Evolutionary conservation across 37 sponge, comb jelly and placozoan species (phyloP).

Genomic region (Spongia lamella): DNA sequence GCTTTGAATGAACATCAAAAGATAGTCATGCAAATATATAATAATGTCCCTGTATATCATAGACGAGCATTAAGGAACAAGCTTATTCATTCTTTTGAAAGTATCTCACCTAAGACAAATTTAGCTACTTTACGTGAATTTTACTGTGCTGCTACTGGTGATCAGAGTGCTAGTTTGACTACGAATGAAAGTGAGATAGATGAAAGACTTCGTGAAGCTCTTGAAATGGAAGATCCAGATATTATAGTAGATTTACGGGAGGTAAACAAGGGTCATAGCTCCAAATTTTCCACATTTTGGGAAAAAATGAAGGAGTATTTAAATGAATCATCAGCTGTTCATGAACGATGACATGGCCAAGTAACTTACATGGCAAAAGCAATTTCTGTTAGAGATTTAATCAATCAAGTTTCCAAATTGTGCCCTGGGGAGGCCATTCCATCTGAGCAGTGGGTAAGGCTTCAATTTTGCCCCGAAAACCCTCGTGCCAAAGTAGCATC

Average conservation of each 20-base stretch:
- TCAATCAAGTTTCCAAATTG: slow-evolving; percentile 19
- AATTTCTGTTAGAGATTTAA: slow-evolving; percentile 29
- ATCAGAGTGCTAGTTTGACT: slow-evolving; percentile 14
- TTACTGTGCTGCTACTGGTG: slow-evolving; percentile 26
- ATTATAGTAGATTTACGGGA: slow-evolving; percentile 35
- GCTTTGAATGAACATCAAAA: slow-evolving; percentile 27
- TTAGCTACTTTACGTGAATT: slow-evolving; percentile 12
- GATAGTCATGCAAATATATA: slow-evolving; percentile 16
- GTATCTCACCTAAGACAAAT: slow-evolving; percentile 10
- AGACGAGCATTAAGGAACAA: slow-evolving; percentile 22
- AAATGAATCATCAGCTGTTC: slow-evolving; percentile 25
- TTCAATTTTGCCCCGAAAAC: slow-evolving; percentile 23
- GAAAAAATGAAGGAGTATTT: slow-evolving; percentile 9
- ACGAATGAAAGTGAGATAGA: slow-evolving; percentile 20
- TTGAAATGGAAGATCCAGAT: slow-evolving; percentile 40
- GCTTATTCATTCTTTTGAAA: slow-evolving; percentile 29
- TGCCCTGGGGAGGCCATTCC: slow-evolving; percentile 20
- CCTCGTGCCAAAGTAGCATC: slow-evolving; percentile 18
- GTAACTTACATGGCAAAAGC: slow-evolving; percentile 36
- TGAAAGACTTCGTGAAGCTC: slow-evolving; percentile 18
- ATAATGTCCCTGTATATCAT: slow-evolving; percentile 22
- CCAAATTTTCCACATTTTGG: not conserved
- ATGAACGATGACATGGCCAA: slow-evolving; percentile 27
- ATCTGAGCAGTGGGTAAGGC: slow-evolving; percentile 22
- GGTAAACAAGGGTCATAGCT: slow-evolving; percentile 1